Evolutionary conservation across 2,888 invertebrate genomes (phyloP), one percentile per base, ranked within the genome.

Genomic region (Ditula angustiorana): DNA sequence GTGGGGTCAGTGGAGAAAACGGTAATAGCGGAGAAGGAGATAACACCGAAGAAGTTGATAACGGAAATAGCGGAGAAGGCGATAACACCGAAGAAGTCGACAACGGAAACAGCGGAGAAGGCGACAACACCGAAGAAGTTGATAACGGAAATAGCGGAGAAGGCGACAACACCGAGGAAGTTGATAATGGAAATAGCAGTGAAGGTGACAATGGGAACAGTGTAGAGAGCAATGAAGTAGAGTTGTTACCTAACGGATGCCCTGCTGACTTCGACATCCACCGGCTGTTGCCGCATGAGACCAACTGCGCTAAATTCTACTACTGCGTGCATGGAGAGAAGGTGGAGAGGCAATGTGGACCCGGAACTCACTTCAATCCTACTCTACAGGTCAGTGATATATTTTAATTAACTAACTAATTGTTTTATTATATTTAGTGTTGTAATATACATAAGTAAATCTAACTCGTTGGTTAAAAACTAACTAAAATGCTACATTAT

Each of bases 251-350:
- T 0, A 80, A 79, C 52, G 79, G 78, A 0, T 81, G 82, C 33
- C 81, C 81, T 0, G 69, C 73, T 21, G 71, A 78, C 61, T 75
- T 70, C 52, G 26, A 69, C 5, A 58, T 77, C 3, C 75, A 82
- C 21, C 64, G 67, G 2, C 69, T 81, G 0, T 52, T 83, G 4
- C 82, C 83, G 0, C 82, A 85, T 49, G 75, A 76, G 56, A 68
- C 56, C 0, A 67, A 80, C 10, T 84, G 84, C 61, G 62, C 62
- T 21, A 74, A 72, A 23, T 83, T 78, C 74, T 83, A 83, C 66
- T n/a, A n/a, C n/a, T n/a, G n/a, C n/a, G n/a, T n/a, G n/a, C n/a
- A n/a, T n/a, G n/a, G n/a, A n/a, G n/a, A 78, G n/a, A 71, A 69
- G 26, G 73, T 76, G 0, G 71, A 73, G 50, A 71, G 71, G 16